phyloP scores from a whole-genome alignment of 2,797 vertebrate species.

The Esox masquinongy region DNA sequence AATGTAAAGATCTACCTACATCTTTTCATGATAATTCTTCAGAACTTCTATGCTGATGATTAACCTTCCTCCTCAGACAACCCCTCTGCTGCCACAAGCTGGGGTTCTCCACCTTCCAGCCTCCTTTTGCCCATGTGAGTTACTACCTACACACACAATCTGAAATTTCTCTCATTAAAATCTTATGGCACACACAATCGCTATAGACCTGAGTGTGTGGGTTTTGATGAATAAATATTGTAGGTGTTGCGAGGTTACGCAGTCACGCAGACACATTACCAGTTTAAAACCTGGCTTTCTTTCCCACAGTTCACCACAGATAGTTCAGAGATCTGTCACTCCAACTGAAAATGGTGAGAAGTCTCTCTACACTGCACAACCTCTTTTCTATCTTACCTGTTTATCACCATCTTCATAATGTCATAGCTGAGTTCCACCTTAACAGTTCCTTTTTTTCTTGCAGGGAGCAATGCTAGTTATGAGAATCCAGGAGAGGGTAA shows the following conservation, averaged over 20 bases:
- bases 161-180: too few species aligned
- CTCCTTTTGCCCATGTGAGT: conserved; percentile 53
- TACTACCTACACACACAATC: conserved; percentile 11
- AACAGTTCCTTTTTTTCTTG: neutral
- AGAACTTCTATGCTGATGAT: conserved; percentile 2
- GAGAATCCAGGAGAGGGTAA: conserved; percentile 55
- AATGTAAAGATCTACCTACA: neutral
- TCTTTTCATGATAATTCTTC: neutral
- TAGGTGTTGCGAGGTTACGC: too few species aligned
- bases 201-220: too few species aligned
- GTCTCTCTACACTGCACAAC: neutral
- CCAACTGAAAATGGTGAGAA: conserved; percentile 53
- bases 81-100: neutral
- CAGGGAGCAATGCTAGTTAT: conserved; percentile 63
- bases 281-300: neutral
- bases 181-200: neutral
- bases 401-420: neutral
- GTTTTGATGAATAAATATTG: too few species aligned
- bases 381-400: neutral
- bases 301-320: conserved; percentile 9
- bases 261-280: conserved; percentile 2
- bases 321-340: conserved; percentile 23
- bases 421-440: neutral
- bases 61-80: conserved; percentile 39
- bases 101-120: conserved; percentile 7